Evolutionary conservation across 2,888 invertebrate genomes (phyloP).

Genomic region (Agrotis segetum): DNA sequence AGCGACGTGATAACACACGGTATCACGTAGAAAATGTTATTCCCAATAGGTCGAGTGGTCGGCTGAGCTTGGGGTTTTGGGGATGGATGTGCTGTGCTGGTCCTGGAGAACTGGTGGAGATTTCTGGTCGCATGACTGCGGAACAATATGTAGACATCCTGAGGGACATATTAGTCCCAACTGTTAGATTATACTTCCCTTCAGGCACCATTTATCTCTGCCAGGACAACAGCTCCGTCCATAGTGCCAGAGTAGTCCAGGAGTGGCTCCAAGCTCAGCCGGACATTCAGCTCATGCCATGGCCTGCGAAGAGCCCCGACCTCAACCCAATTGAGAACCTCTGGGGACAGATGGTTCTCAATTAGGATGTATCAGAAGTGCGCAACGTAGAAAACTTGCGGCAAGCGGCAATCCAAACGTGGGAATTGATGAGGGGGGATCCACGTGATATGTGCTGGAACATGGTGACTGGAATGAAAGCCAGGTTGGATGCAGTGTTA

Average conservation of each 20-base stretch:
- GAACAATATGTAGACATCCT: background rate
- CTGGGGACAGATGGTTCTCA: slow-evolving; percentile 7
- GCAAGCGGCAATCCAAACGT: too few species aligned
- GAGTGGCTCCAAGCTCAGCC: slow-evolving; percentile 4
- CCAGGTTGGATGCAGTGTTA: slow-evolving; percentile 3
- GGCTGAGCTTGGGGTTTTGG: too few species aligned
- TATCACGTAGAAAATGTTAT: too few species aligned
- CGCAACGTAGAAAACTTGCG: too few species aligned
- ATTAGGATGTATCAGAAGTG: background rate
- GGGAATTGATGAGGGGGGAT: too few species aligned
- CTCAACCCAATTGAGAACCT: background rate
- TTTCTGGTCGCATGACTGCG: slow-evolving; percentile 2
- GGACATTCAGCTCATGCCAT: background rate
- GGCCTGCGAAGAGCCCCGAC: slow-evolving; percentile 7
- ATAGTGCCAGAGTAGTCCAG: slow-evolving; percentile 4
- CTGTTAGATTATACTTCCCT: background rate
- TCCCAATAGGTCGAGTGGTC: too few species aligned
- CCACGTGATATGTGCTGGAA: too few species aligned
- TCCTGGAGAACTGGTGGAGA: background rate
- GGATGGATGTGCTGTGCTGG: too few species aligned
- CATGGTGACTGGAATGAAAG: background rate
- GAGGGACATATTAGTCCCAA: background rate
- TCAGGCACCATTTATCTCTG: slow-evolving; percentile 4
- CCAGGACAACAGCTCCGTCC: background rate
- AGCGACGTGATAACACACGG: too few species aligned